phyloP scores from a whole-genome alignment of 1,140 invertebrate genomes.

The Thaumatotibia leucotreta region DNA sequence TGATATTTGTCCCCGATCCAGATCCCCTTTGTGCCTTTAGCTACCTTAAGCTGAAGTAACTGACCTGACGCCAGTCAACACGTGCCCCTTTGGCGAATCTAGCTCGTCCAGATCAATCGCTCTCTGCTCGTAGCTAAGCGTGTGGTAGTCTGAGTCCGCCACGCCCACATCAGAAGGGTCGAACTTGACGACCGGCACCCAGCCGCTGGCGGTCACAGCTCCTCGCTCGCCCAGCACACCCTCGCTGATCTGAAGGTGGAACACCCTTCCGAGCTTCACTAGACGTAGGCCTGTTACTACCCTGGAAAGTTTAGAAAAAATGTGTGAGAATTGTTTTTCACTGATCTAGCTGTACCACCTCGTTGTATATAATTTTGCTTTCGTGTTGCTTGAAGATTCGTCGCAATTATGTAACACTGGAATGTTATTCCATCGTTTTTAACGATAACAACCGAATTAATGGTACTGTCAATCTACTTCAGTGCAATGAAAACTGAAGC shows the following conservation, averaged over 20 bases:
- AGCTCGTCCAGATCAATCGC: slow-evolving; percentile 90
- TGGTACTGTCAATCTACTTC: too few species aligned
- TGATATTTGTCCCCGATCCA: too few species aligned
- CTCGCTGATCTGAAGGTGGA: slow-evolving; percentile 90
- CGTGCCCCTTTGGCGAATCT: slow-evolving; percentile 77
- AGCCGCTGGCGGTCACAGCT: slow-evolving; percentile 78
- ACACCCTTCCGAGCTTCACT: slow-evolving; percentile 84
- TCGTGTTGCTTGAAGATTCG: too few species aligned
- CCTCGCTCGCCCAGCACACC: slow-evolving; percentile 81
- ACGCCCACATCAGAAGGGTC: slow-evolving; percentile 61
- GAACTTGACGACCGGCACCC: slow-evolving; percentile 81
- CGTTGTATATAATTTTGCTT: too few species aligned
- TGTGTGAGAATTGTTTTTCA: background rate
- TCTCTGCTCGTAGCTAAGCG: slow-evolving; percentile 83
- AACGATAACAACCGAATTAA: too few species aligned
- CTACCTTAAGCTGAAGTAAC: background rate
- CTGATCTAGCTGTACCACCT: too few species aligned
- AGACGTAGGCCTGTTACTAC: slow-evolving; percentile 88
- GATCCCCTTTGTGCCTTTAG: too few species aligned
- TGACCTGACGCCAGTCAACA: slow-evolving; percentile 81
- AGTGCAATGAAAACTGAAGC: too few species aligned
- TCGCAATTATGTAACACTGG: too few species aligned
- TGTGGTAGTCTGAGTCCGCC: slow-evolving; percentile 84
- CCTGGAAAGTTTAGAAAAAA: slow-evolving; percentile 61
- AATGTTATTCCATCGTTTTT: too few species aligned